phyloP scores from a whole-genome alignment of 2,113 vertebrate genomes.

The Sporophila hypoxantha region DNA sequence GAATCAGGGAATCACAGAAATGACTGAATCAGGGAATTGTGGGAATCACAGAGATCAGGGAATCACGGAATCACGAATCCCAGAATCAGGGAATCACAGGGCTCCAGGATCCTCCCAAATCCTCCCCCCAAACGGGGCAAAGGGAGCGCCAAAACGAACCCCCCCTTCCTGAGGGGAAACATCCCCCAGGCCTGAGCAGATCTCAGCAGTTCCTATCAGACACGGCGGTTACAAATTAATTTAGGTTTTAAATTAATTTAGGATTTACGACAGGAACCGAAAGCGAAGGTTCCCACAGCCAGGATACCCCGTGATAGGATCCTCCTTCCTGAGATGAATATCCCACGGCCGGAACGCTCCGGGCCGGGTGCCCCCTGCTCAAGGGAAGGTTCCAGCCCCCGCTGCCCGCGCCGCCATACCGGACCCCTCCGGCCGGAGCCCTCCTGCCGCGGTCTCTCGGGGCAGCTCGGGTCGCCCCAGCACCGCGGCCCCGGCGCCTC shows the following conservation, averaged over 20 bases:
- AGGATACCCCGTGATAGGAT: accelerated
- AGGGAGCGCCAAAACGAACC: too few species aligned
- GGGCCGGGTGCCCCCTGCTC: too few species aligned
- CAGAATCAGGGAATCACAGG: not conserved
- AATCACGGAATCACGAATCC: too few species aligned
- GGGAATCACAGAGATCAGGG: not conserved
- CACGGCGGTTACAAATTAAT: not conserved
- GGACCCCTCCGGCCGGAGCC: not conserved
- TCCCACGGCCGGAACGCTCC: too few species aligned
- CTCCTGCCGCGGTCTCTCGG: too few species aligned
- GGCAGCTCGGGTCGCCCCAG: not conserved
- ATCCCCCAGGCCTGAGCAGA: too few species aligned
- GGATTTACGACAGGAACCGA: not conserved
- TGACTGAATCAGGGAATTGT: not conserved
- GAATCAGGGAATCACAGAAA: too few species aligned
- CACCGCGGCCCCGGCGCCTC: not conserved
- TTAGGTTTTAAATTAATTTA: not conserved
- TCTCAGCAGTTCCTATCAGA: not conserved
- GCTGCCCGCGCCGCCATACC: too few species aligned
- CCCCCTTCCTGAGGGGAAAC: not conserved
- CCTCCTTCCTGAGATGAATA: not conserved
- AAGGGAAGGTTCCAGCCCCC: not conserved
- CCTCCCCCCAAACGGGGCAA: not conserved
- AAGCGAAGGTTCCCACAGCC: accelerated
- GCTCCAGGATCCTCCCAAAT: not conserved